These are phyloP conservation scores for Ptychodera flava DNA, from an alignment of 35 echinoderm and acorn worm genomes.

Conservation along the genomic window DNA sequence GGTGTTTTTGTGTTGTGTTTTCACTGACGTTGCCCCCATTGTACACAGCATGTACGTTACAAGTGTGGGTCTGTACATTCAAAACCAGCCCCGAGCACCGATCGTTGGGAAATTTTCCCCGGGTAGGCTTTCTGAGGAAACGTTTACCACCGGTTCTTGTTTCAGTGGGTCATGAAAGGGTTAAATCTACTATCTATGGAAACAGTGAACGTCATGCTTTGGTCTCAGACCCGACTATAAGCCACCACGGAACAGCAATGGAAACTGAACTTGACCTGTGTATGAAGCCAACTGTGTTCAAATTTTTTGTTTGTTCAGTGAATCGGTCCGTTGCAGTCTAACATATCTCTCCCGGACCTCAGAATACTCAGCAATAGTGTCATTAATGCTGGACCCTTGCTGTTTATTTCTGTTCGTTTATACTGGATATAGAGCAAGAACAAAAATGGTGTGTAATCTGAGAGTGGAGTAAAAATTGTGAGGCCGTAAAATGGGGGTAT, in stretches of 20 bases:
- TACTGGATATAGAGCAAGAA: no score
- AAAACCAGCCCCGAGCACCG: not conserved
- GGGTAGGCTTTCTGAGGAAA: not conserved
- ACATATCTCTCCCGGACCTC: not conserved
- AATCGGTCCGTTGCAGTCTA: not conserved
- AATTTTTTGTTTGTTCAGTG: not conserved
- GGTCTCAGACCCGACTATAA: not conserved
- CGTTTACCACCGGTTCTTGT: not conserved
- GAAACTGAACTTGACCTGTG: not conserved
- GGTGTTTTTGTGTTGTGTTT: not conserved
- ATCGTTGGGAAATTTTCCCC: not conserved
- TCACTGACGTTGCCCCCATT: not conserved
- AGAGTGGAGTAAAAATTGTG: not conserved
- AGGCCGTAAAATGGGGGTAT: not conserved
- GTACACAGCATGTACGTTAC: not conserved
- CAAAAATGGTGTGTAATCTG: not conserved
- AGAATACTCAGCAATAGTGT: not conserved
- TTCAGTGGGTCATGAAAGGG: not conserved
- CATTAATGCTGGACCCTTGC: no score
- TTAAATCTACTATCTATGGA: not conserved
- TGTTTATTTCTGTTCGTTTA: no score
- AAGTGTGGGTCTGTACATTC: not conserved
- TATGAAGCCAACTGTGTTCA: not conserved
- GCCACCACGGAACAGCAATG: not conserved
- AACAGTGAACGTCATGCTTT: not conserved